Percentiles rank a stretch among this genome's conserved stretches.
These are phyloP conservation scores for Orchesellides sinensis DNA, from an alignment of 2,888 invertebrate species.

Conservation along the genomic window DNA sequence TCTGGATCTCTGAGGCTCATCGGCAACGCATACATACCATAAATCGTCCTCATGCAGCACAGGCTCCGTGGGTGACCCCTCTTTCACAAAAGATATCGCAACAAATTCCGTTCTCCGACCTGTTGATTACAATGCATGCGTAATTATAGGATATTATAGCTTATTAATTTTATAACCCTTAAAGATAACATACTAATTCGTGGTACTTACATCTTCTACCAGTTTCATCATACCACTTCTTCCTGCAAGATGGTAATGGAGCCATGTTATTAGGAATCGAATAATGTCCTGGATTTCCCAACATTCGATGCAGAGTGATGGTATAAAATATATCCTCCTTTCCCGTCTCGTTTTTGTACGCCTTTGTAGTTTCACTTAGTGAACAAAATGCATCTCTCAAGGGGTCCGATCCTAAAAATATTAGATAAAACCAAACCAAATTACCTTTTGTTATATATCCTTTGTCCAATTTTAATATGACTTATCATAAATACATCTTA, in stretches of 20 bases:
- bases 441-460: background rate
- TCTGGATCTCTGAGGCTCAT: background rate
- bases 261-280: too few relatives aligned
- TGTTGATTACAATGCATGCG: too few relatives aligned
- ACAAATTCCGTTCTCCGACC: constrained; percentile 35
- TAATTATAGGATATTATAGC: too few relatives aligned
- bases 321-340: constrained; percentile 23
- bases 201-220: constrained; percentile 27
- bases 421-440: background rate
- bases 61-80: background rate
- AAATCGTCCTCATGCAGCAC: constrained; percentile 8
- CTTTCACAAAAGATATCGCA: constrained; percentile 25
- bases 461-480: background rate
- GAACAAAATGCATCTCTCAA: constrained; percentile 15
- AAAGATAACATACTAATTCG: too few relatives aligned
- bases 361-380: background rate
- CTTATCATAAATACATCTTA: background rate
- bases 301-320: constrained; percentile 6
- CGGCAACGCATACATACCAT: constrained; percentile 41
- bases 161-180: too few relatives aligned
- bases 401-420: background rate
- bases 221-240: constrained; percentile 29
- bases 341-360: background rate
- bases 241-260: background rate
- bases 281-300: background rate